A percentile compares a stretch with the other conserved stretches of the same genome.
Conservation (phyloP, 2,113 vertebrate genomes). For the Nerophis lumbriciformis region DNA sequence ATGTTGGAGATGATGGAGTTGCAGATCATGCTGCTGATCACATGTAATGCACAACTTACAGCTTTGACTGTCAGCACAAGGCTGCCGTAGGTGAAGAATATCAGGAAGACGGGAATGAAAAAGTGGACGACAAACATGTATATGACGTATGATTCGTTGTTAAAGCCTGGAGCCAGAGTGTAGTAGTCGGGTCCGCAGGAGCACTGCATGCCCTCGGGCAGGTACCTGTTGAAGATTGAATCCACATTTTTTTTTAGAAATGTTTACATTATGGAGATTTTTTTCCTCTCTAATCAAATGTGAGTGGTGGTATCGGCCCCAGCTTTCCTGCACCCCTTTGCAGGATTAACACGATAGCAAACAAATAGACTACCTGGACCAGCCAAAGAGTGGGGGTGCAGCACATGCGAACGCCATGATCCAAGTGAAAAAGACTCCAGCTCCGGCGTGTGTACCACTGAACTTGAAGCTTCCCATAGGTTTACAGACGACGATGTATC, state of each 20-base stretch:
- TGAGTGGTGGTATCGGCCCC: background rate
- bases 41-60: slow-evolving; percentile 43
- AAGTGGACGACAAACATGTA: slow-evolving; percentile 75
- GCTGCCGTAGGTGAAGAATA: slow-evolving; percentile 76
- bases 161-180: slow-evolving; percentile 70
- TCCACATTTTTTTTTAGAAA: background rate
- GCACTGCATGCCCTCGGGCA: slow-evolving; percentile 76
- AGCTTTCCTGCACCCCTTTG: background rate
- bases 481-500: slow-evolving; percentile 78
- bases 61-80: slow-evolving; percentile 77
- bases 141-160: slow-evolving; percentile 74
- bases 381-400: slow-evolving; percentile 70
- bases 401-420: slow-evolving; percentile 72
- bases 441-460: slow-evolving; percentile 56
- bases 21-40: background rate
- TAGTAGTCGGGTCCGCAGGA: slow-evolving; percentile 77
- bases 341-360: background rate
- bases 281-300: no score
- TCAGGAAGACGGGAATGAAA: slow-evolving; percentile 60
- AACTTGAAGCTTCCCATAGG: slow-evolving; percentile 81
- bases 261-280: background rate
- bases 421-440: slow-evolving; percentile 75
- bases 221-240: slow-evolving; percentile 56
- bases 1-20: background rate
- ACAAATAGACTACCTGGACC: slow-evolving; percentile 69